A percentile compares a stretch with the other conserved stretches of the same genome.
Conservation (phyloP, 2,113 vertebrate genomes). For the Hystrix cristata region DNA sequence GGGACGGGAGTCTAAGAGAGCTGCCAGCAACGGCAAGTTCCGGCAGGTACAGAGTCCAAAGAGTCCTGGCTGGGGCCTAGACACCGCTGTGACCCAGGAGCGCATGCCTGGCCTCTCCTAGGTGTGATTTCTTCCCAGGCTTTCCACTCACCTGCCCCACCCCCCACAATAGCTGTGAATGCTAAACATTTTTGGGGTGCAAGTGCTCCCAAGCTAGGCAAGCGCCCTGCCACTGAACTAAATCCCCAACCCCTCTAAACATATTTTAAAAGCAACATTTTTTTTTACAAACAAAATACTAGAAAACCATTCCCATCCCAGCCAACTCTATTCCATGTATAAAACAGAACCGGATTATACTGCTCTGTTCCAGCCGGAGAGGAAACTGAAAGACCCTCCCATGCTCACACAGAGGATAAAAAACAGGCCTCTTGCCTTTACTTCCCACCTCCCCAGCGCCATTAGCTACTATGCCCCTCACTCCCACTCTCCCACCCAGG, state of each 20-base stretch:
- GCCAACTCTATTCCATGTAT: neutral
- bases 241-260: neutral
- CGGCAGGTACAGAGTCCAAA: neutral
- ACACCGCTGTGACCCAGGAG: neutral
- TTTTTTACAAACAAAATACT: slow-evolving; percentile 37
- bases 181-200: too few relatives aligned
- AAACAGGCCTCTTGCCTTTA: neutral
- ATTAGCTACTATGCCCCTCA: neutral
- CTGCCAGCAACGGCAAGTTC: neutral
- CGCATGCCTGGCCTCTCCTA: neutral
- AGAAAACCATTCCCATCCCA: neutral
- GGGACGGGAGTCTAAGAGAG: neutral
- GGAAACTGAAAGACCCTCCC: neutral
- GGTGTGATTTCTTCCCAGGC: neutral
- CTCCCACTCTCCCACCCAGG: neutral
- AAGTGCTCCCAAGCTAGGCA: too few relatives aligned
- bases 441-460: neutral
- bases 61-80: neutral
- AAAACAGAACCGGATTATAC: neutral
- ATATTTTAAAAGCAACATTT: neutral
- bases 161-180: neutral
- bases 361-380: neutral
- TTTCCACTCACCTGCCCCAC: neutral
- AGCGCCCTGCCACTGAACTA: too few relatives aligned
- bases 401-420: neutral